These are phyloP conservation scores for Drosophila neutralis DNA, from an alignment of 2,888 invertebrate genomes.

Conservation along the genomic window DNA sequence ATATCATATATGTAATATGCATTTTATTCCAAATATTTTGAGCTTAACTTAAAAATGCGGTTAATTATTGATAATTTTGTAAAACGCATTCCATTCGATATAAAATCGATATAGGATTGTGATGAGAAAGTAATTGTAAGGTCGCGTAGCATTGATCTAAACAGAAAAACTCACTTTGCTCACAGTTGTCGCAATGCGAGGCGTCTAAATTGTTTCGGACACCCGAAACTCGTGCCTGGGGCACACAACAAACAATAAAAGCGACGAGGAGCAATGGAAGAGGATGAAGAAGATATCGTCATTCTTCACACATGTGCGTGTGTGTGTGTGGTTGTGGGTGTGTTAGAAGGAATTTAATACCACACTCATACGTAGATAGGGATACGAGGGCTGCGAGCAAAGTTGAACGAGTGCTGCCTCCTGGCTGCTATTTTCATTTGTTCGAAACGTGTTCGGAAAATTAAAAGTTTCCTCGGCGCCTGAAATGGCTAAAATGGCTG, in stretches of 20 bases:
- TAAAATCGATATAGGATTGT: not conserved
- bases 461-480: constrained; percentile 64
- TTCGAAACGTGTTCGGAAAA: constrained; percentile 75
- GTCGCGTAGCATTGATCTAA: constrained; percentile 17
- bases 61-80: not conserved
- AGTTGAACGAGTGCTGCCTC: constrained; percentile 24
- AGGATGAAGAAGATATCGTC: constrained; percentile 26
- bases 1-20: not conserved
- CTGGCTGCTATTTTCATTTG: constrained; percentile 71
- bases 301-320: constrained; percentile 35
- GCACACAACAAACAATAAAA: constrained; percentile 46
- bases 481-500: not conserved
- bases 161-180: constrained; percentile 25
- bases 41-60: not conserved
- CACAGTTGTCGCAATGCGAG: constrained; percentile 24
- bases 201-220: constrained; percentile 73
- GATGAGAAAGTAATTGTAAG: not conserved
- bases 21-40: not conserved
- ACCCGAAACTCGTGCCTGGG: constrained; percentile 53
- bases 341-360: constrained; percentile 62
- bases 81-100: not conserved
- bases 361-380: constrained; percentile 12
- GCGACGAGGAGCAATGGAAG: constrained; percentile 27
- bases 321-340: constrained; percentile 58
- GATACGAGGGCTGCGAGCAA: constrained; percentile 29